Percentiles rank a stretch among this genome's conserved stretches.
Conservation (phyloP, 2,797 vertebrate species). For the Meda fulgida region DNA sequence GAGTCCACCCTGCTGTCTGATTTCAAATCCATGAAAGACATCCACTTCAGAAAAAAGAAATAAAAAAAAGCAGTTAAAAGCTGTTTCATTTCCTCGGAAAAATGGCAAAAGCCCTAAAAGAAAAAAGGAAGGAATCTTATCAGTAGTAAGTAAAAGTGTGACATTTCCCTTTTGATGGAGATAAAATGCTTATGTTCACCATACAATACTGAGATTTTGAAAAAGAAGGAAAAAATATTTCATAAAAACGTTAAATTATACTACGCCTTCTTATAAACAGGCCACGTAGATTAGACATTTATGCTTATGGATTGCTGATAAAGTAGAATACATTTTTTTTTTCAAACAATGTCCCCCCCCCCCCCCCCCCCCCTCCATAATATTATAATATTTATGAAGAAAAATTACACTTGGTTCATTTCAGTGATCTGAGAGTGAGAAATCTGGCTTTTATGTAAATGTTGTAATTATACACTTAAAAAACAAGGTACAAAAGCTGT, state of each 20-base stretch:
- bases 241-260: neutral
- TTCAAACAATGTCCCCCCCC: neutral
- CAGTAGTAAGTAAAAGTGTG: constrained; percentile 67
- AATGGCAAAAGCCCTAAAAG: constrained; percentile 67
- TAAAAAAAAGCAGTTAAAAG: constrained; percentile 69
- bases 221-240: neutral
- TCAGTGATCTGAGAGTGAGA: neutral
- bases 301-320: neutral
- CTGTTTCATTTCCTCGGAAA: constrained; percentile 78
- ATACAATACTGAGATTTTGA: constrained; percentile 2
- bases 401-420: neutral
- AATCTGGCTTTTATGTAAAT: neutral
- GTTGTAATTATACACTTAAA: neutral
- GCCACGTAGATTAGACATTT: neutral
- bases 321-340: neutral
- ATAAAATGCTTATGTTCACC: constrained; percentile 23
- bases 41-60: constrained; percentile 63
- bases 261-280: neutral
- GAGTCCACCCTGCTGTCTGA: constrained; percentile 72
- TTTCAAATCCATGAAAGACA: constrained; percentile 75
- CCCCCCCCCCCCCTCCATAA: no score
- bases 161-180: constrained; percentile 69
- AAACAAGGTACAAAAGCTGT: neutral
- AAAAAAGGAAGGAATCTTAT: constrained; percentile 71
- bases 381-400: neutral